phyloP scores from a whole-genome alignment of 2,888 invertebrate species.

The Apodemia duryi region DNA sequence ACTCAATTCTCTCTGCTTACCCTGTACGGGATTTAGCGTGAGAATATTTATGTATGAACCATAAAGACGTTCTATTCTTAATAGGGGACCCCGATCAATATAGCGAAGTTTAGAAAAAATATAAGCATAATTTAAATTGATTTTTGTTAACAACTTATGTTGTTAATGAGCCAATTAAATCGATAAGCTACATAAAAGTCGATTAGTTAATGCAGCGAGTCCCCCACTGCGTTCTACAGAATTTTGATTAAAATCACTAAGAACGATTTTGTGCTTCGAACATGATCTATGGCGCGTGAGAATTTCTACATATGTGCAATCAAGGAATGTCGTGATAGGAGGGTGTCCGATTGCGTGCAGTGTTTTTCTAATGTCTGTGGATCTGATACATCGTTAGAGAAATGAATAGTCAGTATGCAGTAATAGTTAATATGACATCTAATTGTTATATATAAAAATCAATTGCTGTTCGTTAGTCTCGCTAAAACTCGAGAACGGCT shows the following conservation, averaged over 20 bases:
- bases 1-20: no score
- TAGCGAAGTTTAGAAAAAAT: no score
- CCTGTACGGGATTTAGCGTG: no score
- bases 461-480: no score
- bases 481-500: no score
- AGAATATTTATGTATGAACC: no score
- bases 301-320: constrained; percentile 64
- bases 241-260: constrained; percentile 62
- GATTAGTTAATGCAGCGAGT: neutral
- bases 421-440: neutral
- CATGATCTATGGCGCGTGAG: constrained; percentile 60
- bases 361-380: neutral
- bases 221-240: constrained; percentile 36
- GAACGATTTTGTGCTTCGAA: constrained; percentile 36
- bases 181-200: neutral
- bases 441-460: no score
- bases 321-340: constrained; percentile 60
- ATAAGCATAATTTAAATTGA: neutral
- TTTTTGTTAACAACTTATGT: neutral
- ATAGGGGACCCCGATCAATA: no score
- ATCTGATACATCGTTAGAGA: neutral
- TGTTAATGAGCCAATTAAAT: neutral
- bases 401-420: neutral
- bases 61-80: no score
- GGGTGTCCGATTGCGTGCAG: constrained; percentile 53